Base-by-base conservation (phyloP, 2,797 vertebrate genomes). In the Cyprinella venusta region DNA sequence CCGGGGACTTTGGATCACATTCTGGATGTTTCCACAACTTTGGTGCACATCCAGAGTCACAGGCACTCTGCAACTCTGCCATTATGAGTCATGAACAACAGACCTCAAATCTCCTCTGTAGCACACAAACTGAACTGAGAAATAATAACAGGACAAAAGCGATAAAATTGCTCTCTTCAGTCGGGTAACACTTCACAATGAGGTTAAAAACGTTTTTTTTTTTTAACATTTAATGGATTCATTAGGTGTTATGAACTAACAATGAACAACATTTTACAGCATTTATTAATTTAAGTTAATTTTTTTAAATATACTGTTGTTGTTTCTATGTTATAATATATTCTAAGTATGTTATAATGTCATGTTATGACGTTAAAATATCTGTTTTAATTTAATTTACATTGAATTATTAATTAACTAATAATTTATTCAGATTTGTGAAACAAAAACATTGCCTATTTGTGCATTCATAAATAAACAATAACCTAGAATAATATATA, bases 1-100 rank as follows among this genome's bases (percentile, higher is more conserved):
- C 77, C 67, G 68, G 59, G 30, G 68, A 82, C 59, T 45, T 78
- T 84, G 86, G 88, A 84, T 68, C 59, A 42, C 21, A 19, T 75
- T 86, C 71, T 36, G 75, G 36, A 85, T 12, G 64, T 76, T 84
- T 82, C 72, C 80, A 50, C 79, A 67, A 69, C 45, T 84, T 85
- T 52, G 67, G n/a, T 74, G 42, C 45, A 80, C 56, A 19, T 79
- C 48, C 81, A 80, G 40, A 83, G 83, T 83, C 61, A 64, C 50
- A 16, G 61, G 76, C 83, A 88, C 85, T 83, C 83, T 80, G 77
- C 77, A 45, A 71, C 67, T 72, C 24, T 79, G 59, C 69, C 30
- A 67, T 83, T 38, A 61, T 85, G 82, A 85, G 83, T 86, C 83
- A 85, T 64, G 21, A 59, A 24, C 30, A 24, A 69, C 83, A 56